Evolutionary conservation across 1,140 invertebrate genomes (phyloP).

Genomic region (Zophobas morio): DNA sequence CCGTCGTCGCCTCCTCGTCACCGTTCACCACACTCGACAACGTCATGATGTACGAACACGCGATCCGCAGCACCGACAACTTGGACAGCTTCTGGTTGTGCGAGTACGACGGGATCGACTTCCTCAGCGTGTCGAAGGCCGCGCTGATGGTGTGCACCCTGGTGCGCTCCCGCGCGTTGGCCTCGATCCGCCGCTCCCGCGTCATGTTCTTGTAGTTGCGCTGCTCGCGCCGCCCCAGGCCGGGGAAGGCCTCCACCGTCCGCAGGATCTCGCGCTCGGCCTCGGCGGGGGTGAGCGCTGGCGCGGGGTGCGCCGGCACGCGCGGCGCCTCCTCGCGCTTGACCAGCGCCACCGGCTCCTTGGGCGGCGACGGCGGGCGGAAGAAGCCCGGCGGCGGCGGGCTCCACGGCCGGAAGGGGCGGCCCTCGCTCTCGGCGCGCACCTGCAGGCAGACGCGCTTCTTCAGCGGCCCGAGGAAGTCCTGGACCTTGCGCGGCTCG

Average conservation of each 20-base stretch:
- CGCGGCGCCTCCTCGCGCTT: slow-evolving; percentile 66
- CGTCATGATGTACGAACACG: slow-evolving; percentile 91
- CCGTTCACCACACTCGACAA: slow-evolving; percentile 75
- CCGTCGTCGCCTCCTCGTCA: slow-evolving; percentile 73
- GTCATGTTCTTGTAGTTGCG: slow-evolving; percentile 98
- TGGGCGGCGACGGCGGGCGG: slow-evolving; percentile 54
- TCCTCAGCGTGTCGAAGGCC: slow-evolving; percentile 90
- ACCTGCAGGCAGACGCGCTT: slow-evolving; percentile 75
- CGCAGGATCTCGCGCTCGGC: slow-evolving; percentile 58
- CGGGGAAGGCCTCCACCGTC: slow-evolving; percentile 62
- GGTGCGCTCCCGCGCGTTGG: slow-evolving; percentile 92
- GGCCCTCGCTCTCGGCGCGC: slow-evolving; percentile 63
- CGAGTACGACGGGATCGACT: slow-evolving; percentile 90
- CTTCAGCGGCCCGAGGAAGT: slow-evolving; percentile 73
- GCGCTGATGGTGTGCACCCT: slow-evolving; percentile 96
- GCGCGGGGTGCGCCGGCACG: slow-evolving; percentile 72
- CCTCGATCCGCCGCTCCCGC: slow-evolving; percentile 90
- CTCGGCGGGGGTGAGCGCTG: slow-evolving; percentile 62
- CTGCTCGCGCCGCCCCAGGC: slow-evolving; percentile 73
- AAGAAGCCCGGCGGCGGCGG: slow-evolving; percentile 56
- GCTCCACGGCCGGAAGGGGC: slow-evolving; percentile 74
- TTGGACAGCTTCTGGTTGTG: slow-evolving; percentile 95
- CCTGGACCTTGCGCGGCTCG: slow-evolving; percentile 74
- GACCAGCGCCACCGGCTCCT: slow-evolving; percentile 48
- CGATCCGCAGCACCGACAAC: slow-evolving; percentile 91